Evolutionary conservation across 2,888 invertebrate genomes (phyloP).

Genomic region (Chromoteleia sp.): DNA sequence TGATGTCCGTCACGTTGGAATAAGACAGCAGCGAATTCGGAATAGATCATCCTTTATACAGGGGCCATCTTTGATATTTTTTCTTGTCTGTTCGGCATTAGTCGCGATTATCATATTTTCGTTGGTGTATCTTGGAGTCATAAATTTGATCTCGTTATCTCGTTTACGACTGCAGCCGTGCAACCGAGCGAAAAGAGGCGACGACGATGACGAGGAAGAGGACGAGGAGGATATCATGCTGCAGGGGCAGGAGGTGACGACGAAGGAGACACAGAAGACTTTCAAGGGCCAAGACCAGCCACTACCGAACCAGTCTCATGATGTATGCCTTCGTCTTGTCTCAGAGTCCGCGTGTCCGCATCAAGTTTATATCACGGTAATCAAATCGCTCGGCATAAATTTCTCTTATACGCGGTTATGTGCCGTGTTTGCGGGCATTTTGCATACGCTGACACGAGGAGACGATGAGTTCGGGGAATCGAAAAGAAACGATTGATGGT

Average conservation of each 20-base stretch:
- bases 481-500: conserved; percentile 71
- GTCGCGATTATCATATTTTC: conserved; percentile 84
- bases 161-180: conserved; percentile 81
- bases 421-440: conserved; percentile 70
- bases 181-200: conserved; percentile 74
- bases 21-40: conserved; percentile 68
- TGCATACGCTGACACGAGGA: conserved; percentile 68
- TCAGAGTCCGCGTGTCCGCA: conserved; percentile 81
- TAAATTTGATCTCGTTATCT: conserved; percentile 85
- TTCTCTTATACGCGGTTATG: conserved; percentile 81
- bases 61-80: conserved; percentile 69
- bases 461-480: conserved; percentile 71
- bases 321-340: conserved; percentile 84
- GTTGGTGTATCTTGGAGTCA: conserved; percentile 82
- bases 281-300: conserved; percentile 72
- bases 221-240: conserved; percentile 69
- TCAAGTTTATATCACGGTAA: conserved; percentile 84
- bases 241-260: conserved; percentile 71
- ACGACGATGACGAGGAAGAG: conserved; percentile 70
- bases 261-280: conserved; percentile 65
- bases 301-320: conserved; percentile 80
- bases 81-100: conserved; percentile 80
- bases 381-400: conserved; percentile 83
- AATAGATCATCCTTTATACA: conserved; percentile 66
- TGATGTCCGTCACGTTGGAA: no score